Base-by-base conservation (phyloP, 2,797 vertebrate genomes). In the Gobionotothen gibberifrons region DNA sequence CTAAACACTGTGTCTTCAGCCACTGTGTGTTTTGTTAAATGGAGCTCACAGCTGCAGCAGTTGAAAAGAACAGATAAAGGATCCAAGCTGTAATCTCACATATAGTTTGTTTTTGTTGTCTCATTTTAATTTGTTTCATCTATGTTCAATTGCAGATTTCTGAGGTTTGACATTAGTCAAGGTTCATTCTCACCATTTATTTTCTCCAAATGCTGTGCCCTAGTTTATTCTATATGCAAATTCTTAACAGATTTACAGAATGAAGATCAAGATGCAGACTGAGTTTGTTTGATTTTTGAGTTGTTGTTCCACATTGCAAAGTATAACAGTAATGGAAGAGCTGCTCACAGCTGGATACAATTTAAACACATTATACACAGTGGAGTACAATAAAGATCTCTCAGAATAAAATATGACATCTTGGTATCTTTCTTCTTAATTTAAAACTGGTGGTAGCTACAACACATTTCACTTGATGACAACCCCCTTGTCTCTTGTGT, bases 301-400 rank as follows among this genome's bases (percentile, higher is more conserved):
- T 40, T 78, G 60, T 21, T 73, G 48, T 21, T 55, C 26, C 75
- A 32, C 56, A n/a, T 44, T 55, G 61, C 19, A 54, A 72, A 44
- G 46, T 39, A 9, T 4, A 9, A 60, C n/a, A 62, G 44, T 46
- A 26, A 76, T 17, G 2, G 9, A 21, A 29, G 19, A 62, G 29
- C 48, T 53, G 29, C 56, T 52, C 61, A 22, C 79, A 79, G 76
- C 74, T 84, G 76, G 68, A 67, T 48, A 11, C 53, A 0, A 63
- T 67, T 60, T 58, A 1, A 11, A 16, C 22, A 40, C 39, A 72
- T 63, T 61, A 64, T 61, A 60, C 58, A 69, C 72, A 65, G 72
- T 22, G 40, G 32, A 62, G 44, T 11, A 19, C 15, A 36, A 55
- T 0, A 40, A 19, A 42, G 32, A 56, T 60, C 19, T 59, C 53